phyloP scores from a whole-genome alignment of 2,797 vertebrate genomes.

The Botia almorhae region DNA sequence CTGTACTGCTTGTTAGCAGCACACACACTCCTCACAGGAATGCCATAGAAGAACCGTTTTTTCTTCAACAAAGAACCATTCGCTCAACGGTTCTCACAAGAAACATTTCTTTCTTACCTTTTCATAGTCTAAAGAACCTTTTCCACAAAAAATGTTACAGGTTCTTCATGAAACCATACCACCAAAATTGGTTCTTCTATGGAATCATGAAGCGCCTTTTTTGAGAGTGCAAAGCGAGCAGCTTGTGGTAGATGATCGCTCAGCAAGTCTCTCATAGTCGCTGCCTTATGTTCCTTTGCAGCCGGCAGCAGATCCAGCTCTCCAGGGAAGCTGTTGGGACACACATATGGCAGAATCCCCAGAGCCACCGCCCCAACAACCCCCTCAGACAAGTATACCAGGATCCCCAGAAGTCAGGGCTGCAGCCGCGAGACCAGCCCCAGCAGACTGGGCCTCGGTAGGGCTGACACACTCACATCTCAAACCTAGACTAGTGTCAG shows the following conservation, averaged over 20 bases:
- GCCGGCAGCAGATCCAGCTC: constrained; percentile 96
- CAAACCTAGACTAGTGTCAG: background rate
- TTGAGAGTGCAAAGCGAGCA: background rate
- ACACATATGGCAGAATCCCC: constrained; percentile 85
- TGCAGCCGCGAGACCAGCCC: constrained; percentile 98
- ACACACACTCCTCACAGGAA: no score
- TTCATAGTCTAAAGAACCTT: no score
- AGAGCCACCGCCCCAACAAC: constrained; percentile 80
- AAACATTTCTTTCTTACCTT: no score
- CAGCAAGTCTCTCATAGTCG: background rate
- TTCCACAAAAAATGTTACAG: no score
- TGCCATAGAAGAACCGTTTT: no score
- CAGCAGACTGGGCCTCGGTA: constrained; percentile 91
- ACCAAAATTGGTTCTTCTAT: no score
- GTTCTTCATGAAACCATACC: no score
- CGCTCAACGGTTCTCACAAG: no score
- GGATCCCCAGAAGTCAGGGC: constrained; percentile 94
- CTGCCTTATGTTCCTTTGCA: constrained; percentile 60
- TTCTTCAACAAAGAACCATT: no score
- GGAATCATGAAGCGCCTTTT: no score
- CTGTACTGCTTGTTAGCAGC: background rate
- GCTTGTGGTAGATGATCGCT: background rate
- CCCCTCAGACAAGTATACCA: constrained; percentile 87
- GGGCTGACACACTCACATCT: constrained; percentile 59
- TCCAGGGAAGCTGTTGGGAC: constrained; percentile 90